A percentile compares a stretch with the other conserved stretches of the same genome.
These are phyloP conservation scores for Trichogramma evanescens DNA, from an alignment of 2,888 invertebrate species.

Conservation along the genomic window DNA sequence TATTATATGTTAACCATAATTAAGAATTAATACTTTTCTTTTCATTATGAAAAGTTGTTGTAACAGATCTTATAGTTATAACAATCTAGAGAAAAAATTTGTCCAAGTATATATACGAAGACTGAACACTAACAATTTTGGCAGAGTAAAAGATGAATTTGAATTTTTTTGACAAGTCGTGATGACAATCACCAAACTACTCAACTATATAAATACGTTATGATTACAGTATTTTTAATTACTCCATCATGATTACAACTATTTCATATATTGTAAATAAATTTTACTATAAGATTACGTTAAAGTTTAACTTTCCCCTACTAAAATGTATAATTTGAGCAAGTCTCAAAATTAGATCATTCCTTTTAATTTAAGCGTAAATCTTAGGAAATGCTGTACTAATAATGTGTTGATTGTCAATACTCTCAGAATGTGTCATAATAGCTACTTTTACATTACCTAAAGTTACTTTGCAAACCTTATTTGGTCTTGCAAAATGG, in stretches of 20 bases:
- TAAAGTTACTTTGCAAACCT: conserved; percentile 45
- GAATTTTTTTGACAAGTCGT: neutral
- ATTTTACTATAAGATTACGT: conserved; percentile 11
- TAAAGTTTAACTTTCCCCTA: neutral
- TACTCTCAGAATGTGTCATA: conserved; percentile 37
- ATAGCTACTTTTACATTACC: conserved; percentile 43
- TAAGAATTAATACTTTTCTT: too few relatives aligned
- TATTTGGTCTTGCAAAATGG: conserved; percentile 49
- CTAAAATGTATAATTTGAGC: too few relatives aligned
- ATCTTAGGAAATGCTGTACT: conserved; percentile 17
- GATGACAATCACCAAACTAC: too few relatives aligned
- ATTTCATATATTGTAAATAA: neutral
- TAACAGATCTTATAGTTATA: conserved; percentile 14
- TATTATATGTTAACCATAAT: neutral
- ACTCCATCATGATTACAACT: neutral
- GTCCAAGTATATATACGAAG: conserved; percentile 13
- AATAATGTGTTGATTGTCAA: conserved; percentile 13
- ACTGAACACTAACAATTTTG: conserved; percentile 11
- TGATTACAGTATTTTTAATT: neutral
- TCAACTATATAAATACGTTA: neutral
- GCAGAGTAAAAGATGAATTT: conserved; percentile 2
- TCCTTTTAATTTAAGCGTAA: conserved; percentile 7
- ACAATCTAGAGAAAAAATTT: conserved; percentile 9
- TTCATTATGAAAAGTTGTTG: neutral
- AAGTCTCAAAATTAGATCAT: too few relatives aligned